Base-by-base conservation (phyloP, 2,888 invertebrate genomes). In the Andrena dorsata region DNA sequence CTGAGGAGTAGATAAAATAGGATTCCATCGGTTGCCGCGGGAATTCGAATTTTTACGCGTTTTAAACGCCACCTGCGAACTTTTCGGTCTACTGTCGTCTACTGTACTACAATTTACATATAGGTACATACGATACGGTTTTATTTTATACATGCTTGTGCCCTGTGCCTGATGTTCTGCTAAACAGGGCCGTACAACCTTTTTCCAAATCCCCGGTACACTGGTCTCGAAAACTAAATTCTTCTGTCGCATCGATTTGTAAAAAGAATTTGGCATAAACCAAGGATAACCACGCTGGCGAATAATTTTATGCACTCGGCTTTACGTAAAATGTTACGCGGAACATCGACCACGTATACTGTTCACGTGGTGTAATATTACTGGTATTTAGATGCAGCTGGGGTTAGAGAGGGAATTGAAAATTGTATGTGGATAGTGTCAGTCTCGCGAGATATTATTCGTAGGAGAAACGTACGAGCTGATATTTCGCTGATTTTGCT, bases 321-420 rank as follows among this genome's bases (percentile, higher is more conserved):
- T 51, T 20, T 20, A 8, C 3, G 2, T 41, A 30, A 8, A 26
- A 49, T 30, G 16, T 53, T 47, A 26, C 23, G 2, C 16, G 30
- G 2, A 64, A 51, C 70, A 64, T 35, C 53, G 47, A 65, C 72
- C 76, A 76, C 73, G 68, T 73, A 70, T 49, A 10, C 30, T 30
- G 69, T 69, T 73, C 49, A 70, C 82, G 82, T 82, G 82, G 70
- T 73, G 16, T 41, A 47, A 76, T 49, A 63, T 76, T 77, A 73
- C 8, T 82, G 69, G 58, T 35, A 20, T 60, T 70, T 47, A 10
- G 61, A 28, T 1, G 2, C 10, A 61, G 51, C 51, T 49, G 16
- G 30, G 51, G 30, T 63, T 78, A 56, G 28, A 5, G 20, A 41
- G n/a, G 7, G 23, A 61, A 64, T 10, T 65, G 32, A 32, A 68